Conservation (phyloP, 2,113 vertebrate genomes). For the Ptilorrhoa leucosticta region DNA sequence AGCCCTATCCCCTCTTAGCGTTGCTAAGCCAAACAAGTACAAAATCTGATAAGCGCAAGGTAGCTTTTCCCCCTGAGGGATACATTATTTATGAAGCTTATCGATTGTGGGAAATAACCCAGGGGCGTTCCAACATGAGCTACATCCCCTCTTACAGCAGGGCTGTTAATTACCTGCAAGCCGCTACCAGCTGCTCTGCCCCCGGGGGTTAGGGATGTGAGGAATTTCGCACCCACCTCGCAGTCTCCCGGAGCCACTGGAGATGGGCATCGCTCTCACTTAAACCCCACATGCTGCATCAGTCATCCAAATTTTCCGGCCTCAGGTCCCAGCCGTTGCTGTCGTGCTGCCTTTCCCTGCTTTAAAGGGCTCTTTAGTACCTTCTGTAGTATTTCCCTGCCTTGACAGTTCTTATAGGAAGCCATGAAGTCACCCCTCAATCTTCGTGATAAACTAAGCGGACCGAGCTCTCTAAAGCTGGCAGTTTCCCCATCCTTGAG, state of each 20-base stretch:
- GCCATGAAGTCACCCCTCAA: constrained; percentile 16
- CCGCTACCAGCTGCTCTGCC: background rate
- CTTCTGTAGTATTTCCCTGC: background rate
- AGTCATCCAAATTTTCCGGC: background rate
- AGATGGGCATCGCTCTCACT: background rate
- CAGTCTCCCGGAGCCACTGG: background rate
- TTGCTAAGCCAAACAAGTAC: background rate
- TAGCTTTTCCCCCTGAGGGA: background rate
- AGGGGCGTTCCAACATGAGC: background rate
- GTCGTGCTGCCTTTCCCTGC: background rate
- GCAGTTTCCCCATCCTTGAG: background rate
- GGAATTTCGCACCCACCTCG: background rate
- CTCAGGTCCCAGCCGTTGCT: background rate
- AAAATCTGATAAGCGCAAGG: constrained; percentile 6
- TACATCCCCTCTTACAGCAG: background rate
- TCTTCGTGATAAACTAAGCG: background rate
- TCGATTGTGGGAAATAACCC: constrained; percentile 51
- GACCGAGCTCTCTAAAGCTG: background rate
- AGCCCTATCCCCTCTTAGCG: background rate
- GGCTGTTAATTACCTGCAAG: constrained; percentile 21
- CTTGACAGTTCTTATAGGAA: background rate
- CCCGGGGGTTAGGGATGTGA: rapidly evolving
- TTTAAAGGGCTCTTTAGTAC: background rate
- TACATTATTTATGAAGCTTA: constrained; percentile 36
- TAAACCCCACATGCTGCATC: background rate